phyloP scores from a whole-genome alignment of 1,140 invertebrate species.

The Drosophila lacteicornis region DNA sequence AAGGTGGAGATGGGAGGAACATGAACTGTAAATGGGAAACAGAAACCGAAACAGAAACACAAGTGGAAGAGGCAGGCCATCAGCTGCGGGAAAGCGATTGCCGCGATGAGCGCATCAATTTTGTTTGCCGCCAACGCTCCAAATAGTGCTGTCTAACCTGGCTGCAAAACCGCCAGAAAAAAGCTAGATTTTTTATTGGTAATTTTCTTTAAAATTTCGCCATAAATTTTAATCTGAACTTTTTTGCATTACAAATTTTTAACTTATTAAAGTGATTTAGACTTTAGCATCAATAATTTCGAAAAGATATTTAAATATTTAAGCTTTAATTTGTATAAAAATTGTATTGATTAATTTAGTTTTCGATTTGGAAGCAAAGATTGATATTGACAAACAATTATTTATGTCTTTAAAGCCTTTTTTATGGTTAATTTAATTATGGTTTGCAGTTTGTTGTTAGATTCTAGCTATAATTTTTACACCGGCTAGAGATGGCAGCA shows the following conservation, averaged over 20 bases:
- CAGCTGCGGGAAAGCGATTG: slow-evolving; percentile 31
- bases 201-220: neutral
- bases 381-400: neutral
- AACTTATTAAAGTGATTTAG: no score
- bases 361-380: no score
- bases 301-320: no score
- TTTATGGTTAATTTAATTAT: neutral
- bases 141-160: neutral
- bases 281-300: no score
- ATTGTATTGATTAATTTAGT: no score
- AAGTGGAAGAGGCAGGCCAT: slow-evolving; percentile 6
- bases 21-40: slow-evolving; percentile 48
- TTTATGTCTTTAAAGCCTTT: neutral
- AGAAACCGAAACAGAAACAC: slow-evolving; percentile 15
- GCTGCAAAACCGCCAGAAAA: neutral
- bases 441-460: neutral
- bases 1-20: slow-evolving; percentile 7
- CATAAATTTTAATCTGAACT: no score
- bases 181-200: no score
- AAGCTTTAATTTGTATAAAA: no score
- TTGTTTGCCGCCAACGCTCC: slow-evolving; percentile 41
- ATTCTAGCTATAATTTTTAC: neutral
- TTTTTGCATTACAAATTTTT: no score
- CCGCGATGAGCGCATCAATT: slow-evolving; percentile 70
- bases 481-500: slow-evolving; percentile 3